Percentiles rank a stretch among this genome's conserved stretches.
phyloP scores from a whole-genome alignment of 2,113 vertebrate genomes.

The Pedetes capensis region DNA sequence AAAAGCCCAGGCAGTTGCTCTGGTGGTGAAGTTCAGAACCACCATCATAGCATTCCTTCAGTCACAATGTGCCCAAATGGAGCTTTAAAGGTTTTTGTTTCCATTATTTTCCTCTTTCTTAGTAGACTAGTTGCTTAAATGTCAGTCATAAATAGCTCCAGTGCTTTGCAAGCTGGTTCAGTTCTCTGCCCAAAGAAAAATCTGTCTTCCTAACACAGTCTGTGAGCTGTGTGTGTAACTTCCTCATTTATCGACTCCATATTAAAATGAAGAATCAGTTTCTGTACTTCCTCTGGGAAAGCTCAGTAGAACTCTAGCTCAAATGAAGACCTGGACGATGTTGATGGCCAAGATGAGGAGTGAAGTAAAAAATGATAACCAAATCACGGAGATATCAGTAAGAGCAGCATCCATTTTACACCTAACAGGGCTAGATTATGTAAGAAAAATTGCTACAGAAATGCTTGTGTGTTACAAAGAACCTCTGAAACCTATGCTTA shows the following conservation, averaged over 20 bases:
- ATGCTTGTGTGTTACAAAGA: background rate
- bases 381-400: background rate
- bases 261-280: slow-evolving; percentile 49
- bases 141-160: slow-evolving; percentile 73
- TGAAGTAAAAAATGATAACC: background rate
- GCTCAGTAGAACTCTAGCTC: background rate
- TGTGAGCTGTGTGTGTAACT: slow-evolving; percentile 51
- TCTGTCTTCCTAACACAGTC: slow-evolving; percentile 53
- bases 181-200: slow-evolving; percentile 60
- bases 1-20: background rate
- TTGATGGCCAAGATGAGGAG: background rate
- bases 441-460: background rate
- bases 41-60: background rate
- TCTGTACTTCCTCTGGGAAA: background rate
- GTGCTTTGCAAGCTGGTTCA: slow-evolving; percentile 70
- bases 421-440: background rate
- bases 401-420: background rate
- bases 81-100: slow-evolving; percentile 46
- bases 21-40: background rate
- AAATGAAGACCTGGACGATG: background rate
- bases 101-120: slow-evolving; percentile 58
- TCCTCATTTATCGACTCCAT: slow-evolving; percentile 58
- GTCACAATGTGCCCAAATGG: background rate
- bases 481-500: background rate
- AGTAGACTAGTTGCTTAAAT: slow-evolving; percentile 69